Base-by-base conservation (phyloP, 2,888 invertebrate genomes). In the Ametastegia equiseti region DNA sequence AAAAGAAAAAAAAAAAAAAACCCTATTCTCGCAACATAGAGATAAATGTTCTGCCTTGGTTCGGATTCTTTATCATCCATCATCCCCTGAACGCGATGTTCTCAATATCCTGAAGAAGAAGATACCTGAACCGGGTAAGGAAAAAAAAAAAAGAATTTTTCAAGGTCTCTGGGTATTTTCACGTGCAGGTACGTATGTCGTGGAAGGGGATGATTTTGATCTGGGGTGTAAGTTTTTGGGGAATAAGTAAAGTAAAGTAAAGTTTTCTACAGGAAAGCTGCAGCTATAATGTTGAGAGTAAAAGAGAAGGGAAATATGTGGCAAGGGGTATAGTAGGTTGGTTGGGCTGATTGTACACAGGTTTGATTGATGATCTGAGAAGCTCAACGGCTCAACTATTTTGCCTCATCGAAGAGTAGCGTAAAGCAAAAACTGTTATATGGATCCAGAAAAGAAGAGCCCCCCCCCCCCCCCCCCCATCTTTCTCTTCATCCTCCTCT, bases 391-490 rank as follows among this genome's bases (percentile, higher is more conserved):
- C 60, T 80, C 69, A 80, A 87, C 87, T 88, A 85, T 87, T 87
- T 86, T 88, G 87, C 86, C 87, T 88, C 85, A 87, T 87, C 88
- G 86, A 85, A 82, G 85, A 73, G 84, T 84, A 71, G 81, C 36
- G 63, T 63, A n/a, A 80, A 83, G 86, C 86, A 88, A 89, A 87
- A 87, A 88, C 83, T 85, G 86, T 87, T 88, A 88, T 87, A 88
- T 87, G 86, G 88, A 89, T 88, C 86, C 86, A 39, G 9, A 7
- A 13, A 19, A n/a, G 39, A 36, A 39, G 69, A 67, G 67, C 36
- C 33, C 67, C 54, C 65, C 23, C 63, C 33, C 60, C 39, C 39
- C 80, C 1, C 54, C 67, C 47, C 39, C 19, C n/a, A n/a, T n/a
- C n/a, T 27, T 27, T 30, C 45, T 19, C 65, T 57, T 45, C 36